Evolutionary conservation across 2,113 vertebrate species (phyloP).

Genomic region (Otus sunia): DNA sequence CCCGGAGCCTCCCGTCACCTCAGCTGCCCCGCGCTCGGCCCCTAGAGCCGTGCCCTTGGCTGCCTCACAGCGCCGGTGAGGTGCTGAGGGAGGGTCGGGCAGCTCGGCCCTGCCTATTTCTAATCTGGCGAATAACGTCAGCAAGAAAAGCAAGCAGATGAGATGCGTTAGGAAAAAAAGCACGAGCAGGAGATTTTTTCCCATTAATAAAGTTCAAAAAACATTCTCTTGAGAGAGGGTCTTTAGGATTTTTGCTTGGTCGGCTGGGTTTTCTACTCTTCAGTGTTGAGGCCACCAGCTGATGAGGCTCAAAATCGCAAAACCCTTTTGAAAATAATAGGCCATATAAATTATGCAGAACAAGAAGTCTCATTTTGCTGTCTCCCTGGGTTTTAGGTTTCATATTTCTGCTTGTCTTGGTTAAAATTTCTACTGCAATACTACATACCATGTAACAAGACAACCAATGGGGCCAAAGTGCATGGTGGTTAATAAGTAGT

Average conservation of each 20-base stretch:
- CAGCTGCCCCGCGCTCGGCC: not conserved
- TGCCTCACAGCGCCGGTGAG: accelerated
- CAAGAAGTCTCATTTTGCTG: not conserved
- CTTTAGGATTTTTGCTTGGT: not conserved
- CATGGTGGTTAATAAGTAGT: not conserved
- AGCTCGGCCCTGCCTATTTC: not conserved
- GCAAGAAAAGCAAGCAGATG: not conserved
- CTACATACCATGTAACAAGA: not conserved
- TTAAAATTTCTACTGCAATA: not conserved
- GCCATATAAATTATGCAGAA: not conserved
- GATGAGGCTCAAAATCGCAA: not conserved
- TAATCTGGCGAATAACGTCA: accelerated
- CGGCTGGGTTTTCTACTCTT: not conserved
- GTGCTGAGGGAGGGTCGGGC: not conserved
- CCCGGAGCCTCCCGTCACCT: not conserved
- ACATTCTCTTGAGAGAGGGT: accelerated
- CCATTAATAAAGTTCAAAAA: not conserved
- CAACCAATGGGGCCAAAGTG: not conserved
- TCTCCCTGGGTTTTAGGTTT: accelerated
- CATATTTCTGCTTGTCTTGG: not conserved
- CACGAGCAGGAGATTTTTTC: accelerated
- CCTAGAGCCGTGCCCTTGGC: not conserved
- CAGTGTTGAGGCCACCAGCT: not conserved
- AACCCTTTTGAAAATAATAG: not conserved
- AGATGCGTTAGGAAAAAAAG: no score